Conservation (phyloP, 2,797 vertebrate species). For the Ataeniobius toweri region DNA sequence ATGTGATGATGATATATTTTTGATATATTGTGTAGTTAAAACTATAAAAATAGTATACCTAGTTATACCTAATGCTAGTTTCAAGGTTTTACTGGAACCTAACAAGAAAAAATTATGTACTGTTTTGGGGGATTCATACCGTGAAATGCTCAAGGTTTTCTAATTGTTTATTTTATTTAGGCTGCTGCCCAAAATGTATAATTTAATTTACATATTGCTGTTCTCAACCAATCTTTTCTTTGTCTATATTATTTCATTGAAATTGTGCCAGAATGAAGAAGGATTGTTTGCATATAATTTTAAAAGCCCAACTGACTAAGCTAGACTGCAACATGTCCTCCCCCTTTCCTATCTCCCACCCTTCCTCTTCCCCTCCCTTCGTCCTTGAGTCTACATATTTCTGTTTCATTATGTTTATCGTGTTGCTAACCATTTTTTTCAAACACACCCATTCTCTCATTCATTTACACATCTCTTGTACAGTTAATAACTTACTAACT, state of each 20-base stretch:
- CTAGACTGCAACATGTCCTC: constrained; percentile 1
- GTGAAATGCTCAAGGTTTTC: neutral
- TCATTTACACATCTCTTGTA: neutral
- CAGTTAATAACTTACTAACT: neutral
- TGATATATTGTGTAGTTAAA: neutral
- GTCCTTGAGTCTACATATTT: constrained; percentile 13
- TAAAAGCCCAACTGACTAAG: neutral
- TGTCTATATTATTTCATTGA: neutral
- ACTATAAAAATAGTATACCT: too few relatives aligned
- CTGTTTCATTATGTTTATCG: constrained; percentile 14
- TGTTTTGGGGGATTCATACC: neutral
- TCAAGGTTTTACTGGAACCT: neutral
- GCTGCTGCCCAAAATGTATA: neutral
- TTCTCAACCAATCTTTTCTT: neutral
- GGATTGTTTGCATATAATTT: neutral
- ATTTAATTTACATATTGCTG: neutral
- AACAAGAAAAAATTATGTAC: neutral
- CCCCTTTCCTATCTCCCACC: constrained; percentile 28
- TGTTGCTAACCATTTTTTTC: constrained; percentile 6
- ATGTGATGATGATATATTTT: neutral
- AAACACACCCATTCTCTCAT: neutral
- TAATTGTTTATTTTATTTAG: neutral
- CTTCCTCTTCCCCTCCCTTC: constrained; percentile 35
- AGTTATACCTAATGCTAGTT: neutral
- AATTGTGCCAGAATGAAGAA: neutral